These are phyloP conservation scores for Bombus fervidus DNA, from an alignment of 1,140 invertebrate genomes.

Conservation along the genomic window DNA sequence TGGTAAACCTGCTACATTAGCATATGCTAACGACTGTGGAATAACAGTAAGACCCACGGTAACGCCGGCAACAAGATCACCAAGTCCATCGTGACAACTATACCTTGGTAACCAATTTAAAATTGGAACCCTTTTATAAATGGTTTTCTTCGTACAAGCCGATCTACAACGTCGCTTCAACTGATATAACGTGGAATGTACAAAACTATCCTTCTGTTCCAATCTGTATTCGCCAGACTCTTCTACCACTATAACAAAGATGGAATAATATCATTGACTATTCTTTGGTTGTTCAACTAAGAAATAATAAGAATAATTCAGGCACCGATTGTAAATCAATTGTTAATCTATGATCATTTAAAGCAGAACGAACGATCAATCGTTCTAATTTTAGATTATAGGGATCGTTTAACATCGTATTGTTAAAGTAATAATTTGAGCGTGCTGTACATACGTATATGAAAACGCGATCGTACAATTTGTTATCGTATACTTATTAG, in stretches of 20 bases:
- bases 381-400: neutral
- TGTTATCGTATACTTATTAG: neutral
- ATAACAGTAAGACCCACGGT: conserved; percentile 94
- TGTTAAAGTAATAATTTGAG: neutral
- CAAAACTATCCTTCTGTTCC: conserved; percentile 71
- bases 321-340: neutral
- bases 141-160: conserved; percentile 85
- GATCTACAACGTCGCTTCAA: conserved; percentile 74
- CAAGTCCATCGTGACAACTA: conserved; percentile 85
- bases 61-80: conserved; percentile 92
- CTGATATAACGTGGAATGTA: conserved; percentile 71
- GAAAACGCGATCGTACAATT: neutral
- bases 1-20: conserved; percentile 91
- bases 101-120: conserved; percentile 89
- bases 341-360: neutral
- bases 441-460: neutral
- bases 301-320: neutral
- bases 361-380: neutral
- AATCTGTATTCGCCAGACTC: conserved; percentile 71
- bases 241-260: conserved; percentile 75
- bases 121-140: conserved; percentile 88
- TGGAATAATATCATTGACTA: neutral
- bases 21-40: conserved; percentile 92
- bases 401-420: neutral
- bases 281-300: neutral